These are phyloP conservation scores for Syrmaticus mikado DNA, from an alignment of 2,113 vertebrate species.

Conservation along the genomic window DNA sequence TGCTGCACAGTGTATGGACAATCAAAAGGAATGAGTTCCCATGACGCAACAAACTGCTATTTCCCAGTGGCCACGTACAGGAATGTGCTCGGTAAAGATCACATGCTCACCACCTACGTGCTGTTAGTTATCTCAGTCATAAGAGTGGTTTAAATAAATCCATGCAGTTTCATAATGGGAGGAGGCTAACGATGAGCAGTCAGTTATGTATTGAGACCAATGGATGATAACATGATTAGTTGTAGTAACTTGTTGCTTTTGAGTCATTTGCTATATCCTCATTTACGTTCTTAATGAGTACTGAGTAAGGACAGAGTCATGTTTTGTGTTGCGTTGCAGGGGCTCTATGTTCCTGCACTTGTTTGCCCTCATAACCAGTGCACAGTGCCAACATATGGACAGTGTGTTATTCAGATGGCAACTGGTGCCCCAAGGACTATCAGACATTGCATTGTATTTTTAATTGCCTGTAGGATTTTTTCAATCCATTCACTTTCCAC, in stretches of 20 bases:
- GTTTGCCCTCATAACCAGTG: not conserved
- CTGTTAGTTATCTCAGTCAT: not conserved
- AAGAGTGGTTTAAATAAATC: not conserved
- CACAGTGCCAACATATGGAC: not conserved
- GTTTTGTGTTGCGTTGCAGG: not conserved
- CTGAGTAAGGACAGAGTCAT: not conserved
- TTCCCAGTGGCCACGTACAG: not conserved
- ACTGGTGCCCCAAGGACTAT: not conserved
- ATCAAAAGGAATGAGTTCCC: not conserved
- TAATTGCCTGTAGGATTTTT: not conserved
- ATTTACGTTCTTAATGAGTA: not conserved
- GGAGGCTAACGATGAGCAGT: not conserved
- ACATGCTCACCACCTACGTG: rapidly evolving
- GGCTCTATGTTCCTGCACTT: not conserved
- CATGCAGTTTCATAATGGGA: not conserved
- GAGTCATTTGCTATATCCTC: not conserved
- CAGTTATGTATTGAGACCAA: not conserved
- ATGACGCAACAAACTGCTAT: no score
- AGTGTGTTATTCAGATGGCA: not conserved
- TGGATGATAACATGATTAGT: not conserved
- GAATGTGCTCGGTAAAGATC: no score
- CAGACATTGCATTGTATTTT: not conserved
- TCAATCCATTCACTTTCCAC: not conserved
- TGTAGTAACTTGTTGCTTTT: not conserved
- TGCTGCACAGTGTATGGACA: not conserved